Base-by-base conservation (phyloP, 2,888 invertebrate genomes). In the Pocota personata region DNA sequence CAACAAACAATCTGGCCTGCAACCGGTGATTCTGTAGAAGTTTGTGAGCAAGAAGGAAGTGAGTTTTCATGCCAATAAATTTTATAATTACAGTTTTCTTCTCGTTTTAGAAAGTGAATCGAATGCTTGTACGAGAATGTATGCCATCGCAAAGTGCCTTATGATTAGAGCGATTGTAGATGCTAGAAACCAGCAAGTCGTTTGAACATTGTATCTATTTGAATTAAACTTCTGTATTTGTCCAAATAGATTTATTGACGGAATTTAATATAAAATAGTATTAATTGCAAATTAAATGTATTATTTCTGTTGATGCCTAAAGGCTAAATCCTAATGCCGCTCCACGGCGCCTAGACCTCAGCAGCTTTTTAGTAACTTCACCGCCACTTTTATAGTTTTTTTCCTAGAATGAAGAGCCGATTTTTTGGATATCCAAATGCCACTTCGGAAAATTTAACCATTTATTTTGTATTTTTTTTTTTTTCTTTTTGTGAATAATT, bases 111-210 rank as follows among this genome's bases (percentile, higher is more conserved):
- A 89, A 77, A 82, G 82, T 3, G 90, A 92, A 64, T n/a, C 90
- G 0, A 94, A 94, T 90, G 92, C 91, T 40, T 95, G 95, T 83
- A 93, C 93, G 1, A 92, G 92, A 80, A 91, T 94, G 0, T 95
- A 94, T 88, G 91, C 92, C 60, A 94, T 93, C 82, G 88, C 93
- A n/a, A 94, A 93, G 88, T 95, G 95, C 87, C 88, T 94, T 5
- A 93, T 94, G 91, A 57, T 89, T 69, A 88, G 90, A 40, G 89
- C 90, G 2, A 80, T 92, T 10, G 90, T 91, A 2, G 92, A 92
- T 87, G 91, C 90, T 19, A 89, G 91, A 19, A 24, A 40, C 6
- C 30, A 69, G 19, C 40, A 55, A 30, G 55, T 69, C 6, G 35
- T 37, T 30, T 67, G 10, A 52, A 14, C n/a, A n/a, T 8, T 14